Evolutionary conservation across 1,140 invertebrate genomes (phyloP).

Genomic region (Rhagoletis pomonella): DNA sequence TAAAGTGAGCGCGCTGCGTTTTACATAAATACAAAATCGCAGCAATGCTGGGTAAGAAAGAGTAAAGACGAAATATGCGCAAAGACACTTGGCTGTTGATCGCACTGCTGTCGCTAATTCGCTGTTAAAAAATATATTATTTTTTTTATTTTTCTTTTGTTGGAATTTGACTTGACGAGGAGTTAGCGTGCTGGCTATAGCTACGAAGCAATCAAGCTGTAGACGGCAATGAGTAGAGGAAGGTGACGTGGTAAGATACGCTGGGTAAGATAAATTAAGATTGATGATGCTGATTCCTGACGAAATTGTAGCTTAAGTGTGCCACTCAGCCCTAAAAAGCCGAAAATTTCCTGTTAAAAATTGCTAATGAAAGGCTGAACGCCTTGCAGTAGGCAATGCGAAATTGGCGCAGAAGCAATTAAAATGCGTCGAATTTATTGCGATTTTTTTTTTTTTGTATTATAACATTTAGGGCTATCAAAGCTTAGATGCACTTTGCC

Average conservation of each 20-base stretch:
- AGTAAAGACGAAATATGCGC: background rate
- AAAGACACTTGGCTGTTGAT: background rate
- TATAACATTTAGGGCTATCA: background rate
- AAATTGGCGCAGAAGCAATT: background rate
- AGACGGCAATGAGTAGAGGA: background rate
- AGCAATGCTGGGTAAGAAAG: background rate
- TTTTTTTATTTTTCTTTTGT: background rate
- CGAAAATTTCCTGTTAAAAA: background rate
- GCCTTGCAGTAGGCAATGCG: background rate
- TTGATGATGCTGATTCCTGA: constrained; percentile 31
- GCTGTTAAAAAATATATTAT: constrained; percentile 4
- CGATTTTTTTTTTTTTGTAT: background rate
- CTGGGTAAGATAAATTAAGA: constrained; percentile 17
- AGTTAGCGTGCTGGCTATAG: background rate
- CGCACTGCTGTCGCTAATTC: background rate
- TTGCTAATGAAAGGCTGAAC: constrained; percentile 13
- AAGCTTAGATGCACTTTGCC: too few relatives aligned
- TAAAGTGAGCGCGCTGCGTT: background rate
- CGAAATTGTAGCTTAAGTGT: constrained; percentile 27
- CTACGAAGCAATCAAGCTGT: background rate
- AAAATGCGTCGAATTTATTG: background rate
- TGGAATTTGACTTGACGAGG: background rate
- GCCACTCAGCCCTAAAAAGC: constrained; percentile 10
- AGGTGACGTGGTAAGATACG: background rate
- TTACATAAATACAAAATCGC: background rate